These are phyloP conservation scores for Aethina tumida DNA, from an alignment of 1,140 invertebrate species.

Conservation along the genomic window DNA sequence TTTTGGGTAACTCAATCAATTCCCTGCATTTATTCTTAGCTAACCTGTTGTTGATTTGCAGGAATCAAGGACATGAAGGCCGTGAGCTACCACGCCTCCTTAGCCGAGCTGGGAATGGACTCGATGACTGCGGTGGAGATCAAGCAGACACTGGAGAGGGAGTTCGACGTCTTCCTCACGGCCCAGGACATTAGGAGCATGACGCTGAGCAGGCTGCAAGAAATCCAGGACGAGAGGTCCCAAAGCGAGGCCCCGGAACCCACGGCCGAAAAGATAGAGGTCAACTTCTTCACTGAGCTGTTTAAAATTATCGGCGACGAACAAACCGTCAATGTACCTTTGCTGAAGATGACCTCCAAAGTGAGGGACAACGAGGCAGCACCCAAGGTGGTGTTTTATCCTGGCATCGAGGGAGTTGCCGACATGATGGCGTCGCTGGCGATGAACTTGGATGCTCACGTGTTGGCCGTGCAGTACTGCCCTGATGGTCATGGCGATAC, in stretches of 20 bases:
- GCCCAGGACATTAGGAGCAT: conserved; percentile 47
- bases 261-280: neutral
- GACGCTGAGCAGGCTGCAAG: conserved; percentile 24
- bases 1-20: conserved; percentile 38
- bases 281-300: conserved; percentile 3
- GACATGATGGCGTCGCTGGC: conserved; percentile 46
- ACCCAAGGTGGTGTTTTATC: conserved; percentile 54
- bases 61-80: conserved; percentile 17
- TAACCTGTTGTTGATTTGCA: no score
- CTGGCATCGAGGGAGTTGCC: conserved; percentile 71
- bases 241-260: neutral
- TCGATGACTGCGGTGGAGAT: conserved; percentile 82
- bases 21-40: no score
- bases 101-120: conserved; percentile 81
- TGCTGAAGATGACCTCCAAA: neutral
- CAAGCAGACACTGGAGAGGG: conserved; percentile 55
- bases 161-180: conserved; percentile 51
- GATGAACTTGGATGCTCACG: conserved; percentile 46
- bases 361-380: neutral
- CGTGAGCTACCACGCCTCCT: conserved; percentile 50
- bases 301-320: conserved; percentile 2
- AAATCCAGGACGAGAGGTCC: conserved; percentile 10
- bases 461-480: conserved; percentile 55
- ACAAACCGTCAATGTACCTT: neutral
- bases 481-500: conserved; percentile 31